These are phyloP conservation scores for Spea bombifrons DNA, from an alignment of 2,113 vertebrate genomes.

Conservation along the genomic window DNA sequence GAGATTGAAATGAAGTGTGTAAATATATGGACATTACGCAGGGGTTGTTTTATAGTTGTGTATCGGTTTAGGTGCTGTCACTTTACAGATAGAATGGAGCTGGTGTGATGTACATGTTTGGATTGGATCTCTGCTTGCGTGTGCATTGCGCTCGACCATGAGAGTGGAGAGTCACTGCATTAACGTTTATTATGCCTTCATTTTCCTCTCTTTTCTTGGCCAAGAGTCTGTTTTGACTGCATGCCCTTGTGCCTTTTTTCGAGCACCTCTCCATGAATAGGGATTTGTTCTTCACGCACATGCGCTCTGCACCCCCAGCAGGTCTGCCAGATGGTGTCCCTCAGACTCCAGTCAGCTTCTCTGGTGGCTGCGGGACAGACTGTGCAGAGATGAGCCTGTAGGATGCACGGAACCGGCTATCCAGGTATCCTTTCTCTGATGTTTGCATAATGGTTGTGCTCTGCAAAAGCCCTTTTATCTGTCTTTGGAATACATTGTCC, in stretches of 20 bases:
- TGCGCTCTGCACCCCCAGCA: conserved; percentile 30
- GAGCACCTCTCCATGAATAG: conserved; percentile 43
- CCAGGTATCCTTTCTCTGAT: conserved; percentile 25
- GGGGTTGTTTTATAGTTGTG: no score
- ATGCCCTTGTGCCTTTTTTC: conserved; percentile 12
- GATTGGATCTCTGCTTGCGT: no score
- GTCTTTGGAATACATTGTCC: no score
- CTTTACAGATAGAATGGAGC: no score
- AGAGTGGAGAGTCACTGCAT: no score
- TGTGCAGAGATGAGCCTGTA: conserved; percentile 30
- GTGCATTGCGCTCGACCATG: no score
- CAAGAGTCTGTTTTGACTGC: conserved; percentile 27
- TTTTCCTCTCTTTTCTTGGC: conserved; percentile 1
- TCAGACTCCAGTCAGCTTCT: conserved; percentile 39
- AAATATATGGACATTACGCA: no score
- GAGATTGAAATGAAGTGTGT: no score
- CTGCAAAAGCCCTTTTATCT: neutral
- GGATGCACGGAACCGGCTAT: conserved; percentile 20
- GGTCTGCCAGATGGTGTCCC: conserved; percentile 48
- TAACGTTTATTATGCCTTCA: no score
- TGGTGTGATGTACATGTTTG: no score
- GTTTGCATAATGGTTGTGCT: neutral
- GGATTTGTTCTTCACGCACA: conserved; percentile 39
- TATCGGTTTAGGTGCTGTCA: no score
- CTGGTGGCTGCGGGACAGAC: conserved; percentile 40